Evolutionary conservation across 2,797 vertebrate genomes (phyloP).

Genomic region (Melanitta fusca): DNA sequence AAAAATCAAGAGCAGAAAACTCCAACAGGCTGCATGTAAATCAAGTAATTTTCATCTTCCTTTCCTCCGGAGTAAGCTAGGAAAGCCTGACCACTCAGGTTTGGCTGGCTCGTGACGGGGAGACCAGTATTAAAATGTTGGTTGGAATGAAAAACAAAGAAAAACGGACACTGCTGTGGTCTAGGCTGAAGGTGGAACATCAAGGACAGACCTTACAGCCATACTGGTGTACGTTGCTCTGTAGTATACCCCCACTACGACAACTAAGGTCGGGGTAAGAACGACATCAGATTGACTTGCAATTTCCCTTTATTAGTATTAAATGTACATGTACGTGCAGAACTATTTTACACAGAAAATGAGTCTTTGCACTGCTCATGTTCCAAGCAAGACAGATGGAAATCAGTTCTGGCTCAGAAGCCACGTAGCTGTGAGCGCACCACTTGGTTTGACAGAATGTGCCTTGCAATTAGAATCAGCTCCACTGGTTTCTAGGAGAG

Average conservation of each 20-base stretch:
- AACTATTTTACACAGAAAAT: neutral
- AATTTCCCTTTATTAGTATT: neutral
- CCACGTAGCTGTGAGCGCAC: neutral
- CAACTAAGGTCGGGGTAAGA: neutral
- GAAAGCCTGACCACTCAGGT: conserved; percentile 1
- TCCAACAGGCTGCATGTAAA: neutral
- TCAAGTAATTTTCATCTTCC: neutral
- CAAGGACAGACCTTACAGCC: neutral
- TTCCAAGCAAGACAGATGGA: conserved; percentile 33
- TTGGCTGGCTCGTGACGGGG: neutral
- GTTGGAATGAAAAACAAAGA: neutral
- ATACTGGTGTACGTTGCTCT: neutral
- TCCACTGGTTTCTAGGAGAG: neutral
- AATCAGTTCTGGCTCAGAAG: conserved; percentile 36
- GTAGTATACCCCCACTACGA: neutral
- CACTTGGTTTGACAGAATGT: neutral
- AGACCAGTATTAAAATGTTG: neutral
- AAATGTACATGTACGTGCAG: neutral
- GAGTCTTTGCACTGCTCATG: neutral
- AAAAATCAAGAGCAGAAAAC: neutral
- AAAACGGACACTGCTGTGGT: neutral
- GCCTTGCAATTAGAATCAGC: conserved; percentile 22
- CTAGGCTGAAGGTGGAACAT: neutral
- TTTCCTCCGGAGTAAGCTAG: neutral
- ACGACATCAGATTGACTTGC: neutral